Base-by-base conservation (phyloP, 2,888 invertebrate species). In the Coremacera marginata region DNA sequence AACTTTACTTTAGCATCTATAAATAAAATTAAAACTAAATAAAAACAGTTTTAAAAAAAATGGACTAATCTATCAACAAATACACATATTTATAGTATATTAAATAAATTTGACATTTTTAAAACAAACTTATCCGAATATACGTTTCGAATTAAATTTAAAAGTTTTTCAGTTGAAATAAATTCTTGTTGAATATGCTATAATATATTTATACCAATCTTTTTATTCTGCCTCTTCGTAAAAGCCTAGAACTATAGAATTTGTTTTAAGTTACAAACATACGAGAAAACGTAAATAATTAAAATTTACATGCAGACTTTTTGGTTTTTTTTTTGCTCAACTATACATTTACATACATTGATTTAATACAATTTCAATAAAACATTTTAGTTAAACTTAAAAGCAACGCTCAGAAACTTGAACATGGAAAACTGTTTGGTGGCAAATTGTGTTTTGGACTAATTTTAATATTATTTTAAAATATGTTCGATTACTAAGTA, bases 11-110 rank as follows among this genome's bases (percentile, higher is more conserved):
- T 44, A 44, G 44, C 37, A 37, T 8, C 7, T 37, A 37, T 4
- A 37, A 8, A 37, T 37, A 8, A 37, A 11, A 44, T 44, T 44
- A 44, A 44, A 44, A 44, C 11, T 44, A 44, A 44, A 44, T 44
- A 44, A 44, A 44, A 44, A 44, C 72, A 81, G 82, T 84, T 80
- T 83, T 84, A 81, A 81, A 83, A 84, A 84, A 83, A 84, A 84
- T 81, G n/a, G n/a, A n/a, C n/a, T 83, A 84, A 84, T 82, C 82
- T n/a, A n/a, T 7, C 19, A 55, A n/a, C n/a, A 52, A 19, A 52
- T n/a, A 52, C n/a, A 19, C 22, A 27, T 31, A 3, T 31, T 2
- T 11, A 16, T 11, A 11, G 16, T n/a, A 63, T 16, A 63, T 63
- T 63, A 9, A 31, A 31, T n/a, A 22, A 25, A 9, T 63, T 63